Conservation (phyloP, 2,113 vertebrate species). For the Atlantisia rogersi region DNA sequence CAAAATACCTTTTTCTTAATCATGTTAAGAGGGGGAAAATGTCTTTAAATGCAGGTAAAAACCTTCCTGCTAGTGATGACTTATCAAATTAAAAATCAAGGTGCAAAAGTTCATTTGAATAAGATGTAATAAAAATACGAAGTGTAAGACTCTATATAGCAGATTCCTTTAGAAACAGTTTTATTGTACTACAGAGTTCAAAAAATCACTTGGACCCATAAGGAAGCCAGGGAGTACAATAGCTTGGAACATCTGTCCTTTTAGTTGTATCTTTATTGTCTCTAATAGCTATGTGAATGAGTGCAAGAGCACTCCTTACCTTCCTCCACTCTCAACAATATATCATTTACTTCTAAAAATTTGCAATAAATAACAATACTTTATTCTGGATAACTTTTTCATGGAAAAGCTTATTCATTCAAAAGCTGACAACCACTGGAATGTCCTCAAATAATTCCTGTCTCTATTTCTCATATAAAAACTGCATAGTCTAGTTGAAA, state of each 20-base stretch:
- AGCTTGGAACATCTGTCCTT: not conserved
- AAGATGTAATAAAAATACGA: not conserved
- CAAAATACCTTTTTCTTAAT: conserved; percentile 54
- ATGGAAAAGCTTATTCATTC: not conserved
- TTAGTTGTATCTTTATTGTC: not conserved
- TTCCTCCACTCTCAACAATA: not conserved
- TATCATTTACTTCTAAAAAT: not conserved
- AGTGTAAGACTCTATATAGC: not conserved
- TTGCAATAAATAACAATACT: not conserved
- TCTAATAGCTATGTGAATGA: not conserved
- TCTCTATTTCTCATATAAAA: not conserved
- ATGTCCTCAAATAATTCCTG: not conserved
- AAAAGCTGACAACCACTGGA: not conserved
- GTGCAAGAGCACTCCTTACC: not conserved
- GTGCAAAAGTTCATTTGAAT: not conserved
- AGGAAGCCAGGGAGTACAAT: not conserved
- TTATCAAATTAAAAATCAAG: not conserved
- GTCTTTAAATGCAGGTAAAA: not conserved
- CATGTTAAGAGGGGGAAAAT: conserved; percentile 1
- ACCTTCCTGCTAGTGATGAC: not conserved
- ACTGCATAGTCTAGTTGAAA: not conserved
- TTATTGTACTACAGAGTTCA: not conserved
- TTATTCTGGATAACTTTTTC: not conserved
- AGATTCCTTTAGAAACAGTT: not conserved
- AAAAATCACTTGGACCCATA: not conserved